Conservation (phyloP, 2,797 vertebrate genomes). For the Cuculus canorus region DNA sequence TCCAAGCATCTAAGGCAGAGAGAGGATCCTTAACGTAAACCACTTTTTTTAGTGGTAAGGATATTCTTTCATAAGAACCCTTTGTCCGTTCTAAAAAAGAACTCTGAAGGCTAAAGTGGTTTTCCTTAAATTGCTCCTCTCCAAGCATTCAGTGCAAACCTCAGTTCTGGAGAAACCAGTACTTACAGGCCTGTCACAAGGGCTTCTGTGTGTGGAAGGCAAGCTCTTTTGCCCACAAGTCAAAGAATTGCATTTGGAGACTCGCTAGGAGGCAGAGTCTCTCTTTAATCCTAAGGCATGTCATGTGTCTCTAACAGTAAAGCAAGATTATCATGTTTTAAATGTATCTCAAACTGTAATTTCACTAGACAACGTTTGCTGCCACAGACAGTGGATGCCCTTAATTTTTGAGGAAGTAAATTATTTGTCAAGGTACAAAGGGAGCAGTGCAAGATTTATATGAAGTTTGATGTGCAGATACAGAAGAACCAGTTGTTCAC, state of each 20-base stretch:
- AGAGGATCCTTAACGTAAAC: neutral
- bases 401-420: neutral
- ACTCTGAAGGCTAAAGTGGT: neutral
- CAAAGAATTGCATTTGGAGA: neutral
- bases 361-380: neutral
- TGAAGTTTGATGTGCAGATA: neutral
- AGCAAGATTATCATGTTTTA: neutral
- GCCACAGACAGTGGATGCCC: neutral
- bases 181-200: neutral
- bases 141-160: neutral
- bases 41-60: neutral
- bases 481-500: neutral
- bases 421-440: neutral
- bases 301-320: neutral
- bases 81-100: neutral
- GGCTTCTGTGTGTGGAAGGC: neutral
- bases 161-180: neutral
- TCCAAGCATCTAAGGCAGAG: neutral
- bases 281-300: neutral
- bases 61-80: neutral
- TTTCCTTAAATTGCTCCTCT: neutral
- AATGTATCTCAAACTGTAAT: neutral
- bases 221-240: neutral
- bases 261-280: neutral
- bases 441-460: neutral